These are phyloP conservation scores for Atractosteus spatula DNA, from an alignment of 2,113 vertebrate species.

Conservation along the genomic window DNA sequence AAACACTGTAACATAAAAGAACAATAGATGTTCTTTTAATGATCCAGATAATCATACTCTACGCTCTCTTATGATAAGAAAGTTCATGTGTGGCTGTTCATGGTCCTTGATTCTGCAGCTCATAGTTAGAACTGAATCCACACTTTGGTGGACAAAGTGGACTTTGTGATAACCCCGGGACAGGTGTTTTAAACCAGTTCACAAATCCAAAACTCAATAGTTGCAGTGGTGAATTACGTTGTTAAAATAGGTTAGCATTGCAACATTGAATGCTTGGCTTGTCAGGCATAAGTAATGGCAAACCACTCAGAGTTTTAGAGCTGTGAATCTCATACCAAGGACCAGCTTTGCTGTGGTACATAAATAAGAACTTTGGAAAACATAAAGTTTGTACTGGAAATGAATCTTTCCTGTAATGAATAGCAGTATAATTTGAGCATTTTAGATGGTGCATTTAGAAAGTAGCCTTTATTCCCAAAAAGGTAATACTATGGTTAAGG, in stretches of 20 bases:
- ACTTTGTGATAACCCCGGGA: constrained; percentile 58
- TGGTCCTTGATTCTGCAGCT: constrained; percentile 14
- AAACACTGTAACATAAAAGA: too few relatives aligned
- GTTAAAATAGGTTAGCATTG: constrained; percentile 70
- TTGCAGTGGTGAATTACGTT: constrained; percentile 63
- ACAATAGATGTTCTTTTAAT: too few relatives aligned
- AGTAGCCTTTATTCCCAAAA: too few relatives aligned
- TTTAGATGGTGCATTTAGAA: too few relatives aligned
- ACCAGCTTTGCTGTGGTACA: too few relatives aligned
- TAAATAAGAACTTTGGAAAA: too few relatives aligned
- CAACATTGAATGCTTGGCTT: constrained; percentile 71
- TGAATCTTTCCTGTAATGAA: too few relatives aligned
- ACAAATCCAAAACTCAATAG: constrained; percentile 53
- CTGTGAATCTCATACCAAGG: constrained; percentile 64
- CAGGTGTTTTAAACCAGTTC: constrained; percentile 60
- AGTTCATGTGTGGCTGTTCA: neutral
- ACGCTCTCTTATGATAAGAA: neutral
- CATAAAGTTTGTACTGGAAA: too few relatives aligned
- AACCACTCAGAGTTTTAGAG: constrained; percentile 66
- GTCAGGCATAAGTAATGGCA: constrained; percentile 76
- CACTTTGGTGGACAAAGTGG: constrained; percentile 44
- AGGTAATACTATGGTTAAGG: too few relatives aligned
- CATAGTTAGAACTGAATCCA: constrained; percentile 32
- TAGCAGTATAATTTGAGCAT: too few relatives aligned
- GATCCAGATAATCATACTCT: too few relatives aligned